Conservation (phyloP, 2,113 vertebrate genomes). For the Cariama cristata region DNA sequence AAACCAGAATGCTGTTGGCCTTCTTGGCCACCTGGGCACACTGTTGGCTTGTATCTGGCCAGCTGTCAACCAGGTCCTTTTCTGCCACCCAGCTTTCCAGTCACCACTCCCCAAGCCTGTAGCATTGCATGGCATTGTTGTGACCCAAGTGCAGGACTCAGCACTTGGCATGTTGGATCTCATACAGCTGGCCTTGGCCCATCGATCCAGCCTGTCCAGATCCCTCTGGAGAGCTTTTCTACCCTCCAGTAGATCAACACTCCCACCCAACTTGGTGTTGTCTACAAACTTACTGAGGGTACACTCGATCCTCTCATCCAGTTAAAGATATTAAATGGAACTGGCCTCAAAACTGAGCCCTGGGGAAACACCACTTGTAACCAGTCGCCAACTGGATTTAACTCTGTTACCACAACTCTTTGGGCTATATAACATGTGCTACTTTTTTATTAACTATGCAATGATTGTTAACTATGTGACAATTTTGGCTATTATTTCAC, state of each 20-base stretch:
- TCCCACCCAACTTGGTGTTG: no score
- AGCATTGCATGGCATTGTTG: neutral
- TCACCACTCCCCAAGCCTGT: neutral
- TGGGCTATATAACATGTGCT: neutral
- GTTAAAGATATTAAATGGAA: neutral
- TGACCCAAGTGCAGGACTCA: neutral
- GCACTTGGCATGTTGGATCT: neutral
- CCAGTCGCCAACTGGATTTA: rapidly evolving
- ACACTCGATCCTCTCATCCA: rapidly evolving
- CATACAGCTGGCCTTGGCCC: rapidly evolving
- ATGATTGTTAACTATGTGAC: neutral
- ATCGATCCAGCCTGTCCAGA: rapidly evolving
- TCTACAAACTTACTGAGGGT: neutral
- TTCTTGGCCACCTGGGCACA: no score
- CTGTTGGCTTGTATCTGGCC: neutral
- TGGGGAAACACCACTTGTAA: neutral
- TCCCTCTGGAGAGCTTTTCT: neutral
- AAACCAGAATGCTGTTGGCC: no score
- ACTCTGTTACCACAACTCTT: neutral
- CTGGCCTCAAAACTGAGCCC: neutral
- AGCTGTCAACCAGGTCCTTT: neutral
- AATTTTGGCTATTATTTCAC: neutral
- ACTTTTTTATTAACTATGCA: neutral
- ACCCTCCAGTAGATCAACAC: neutral
- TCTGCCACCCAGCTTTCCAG: neutral